These are phyloP conservation scores for Magallana ariakensis DNA, from an alignment of 1,140 invertebrate genomes.

Conservation along the genomic window DNA sequence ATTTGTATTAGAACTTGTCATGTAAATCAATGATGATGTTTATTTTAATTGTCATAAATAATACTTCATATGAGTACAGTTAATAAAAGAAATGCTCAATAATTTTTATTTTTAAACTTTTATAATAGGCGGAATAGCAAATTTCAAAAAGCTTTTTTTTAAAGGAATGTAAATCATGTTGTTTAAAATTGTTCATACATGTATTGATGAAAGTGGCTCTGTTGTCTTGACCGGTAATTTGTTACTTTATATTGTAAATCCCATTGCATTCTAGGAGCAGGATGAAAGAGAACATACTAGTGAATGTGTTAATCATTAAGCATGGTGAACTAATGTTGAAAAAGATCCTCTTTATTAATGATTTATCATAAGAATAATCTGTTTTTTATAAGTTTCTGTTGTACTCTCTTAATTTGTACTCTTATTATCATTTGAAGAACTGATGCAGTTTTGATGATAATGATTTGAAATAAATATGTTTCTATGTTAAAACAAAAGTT, in stretches of 20 bases:
- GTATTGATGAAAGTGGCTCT: no score
- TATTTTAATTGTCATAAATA: no score
- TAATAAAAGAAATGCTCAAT: not conserved
- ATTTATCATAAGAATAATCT: not conserved
- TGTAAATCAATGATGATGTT: no score
- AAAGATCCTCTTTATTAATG: not conserved
- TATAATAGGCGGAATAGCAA: not conserved
- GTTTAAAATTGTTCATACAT: not conserved
- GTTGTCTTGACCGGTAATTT: not conserved
- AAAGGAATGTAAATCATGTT: not conserved
- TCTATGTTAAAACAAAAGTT: not conserved
- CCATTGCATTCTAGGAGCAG: not conserved
- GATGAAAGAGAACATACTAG: not conserved
- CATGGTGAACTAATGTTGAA: not conserved
- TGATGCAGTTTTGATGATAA: not conserved
- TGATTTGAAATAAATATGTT: not conserved
- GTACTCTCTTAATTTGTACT: not conserved
- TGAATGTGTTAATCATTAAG: not conserved
- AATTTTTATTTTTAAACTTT: not conserved
- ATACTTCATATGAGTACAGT: not conserved
- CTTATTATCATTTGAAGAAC: not conserved
- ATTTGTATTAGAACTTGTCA: no score
- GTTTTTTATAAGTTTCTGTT: not conserved
- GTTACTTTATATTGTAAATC: not conserved
- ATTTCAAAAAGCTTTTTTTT: not conserved